These are phyloP conservation scores for Aporophyla lueneburgensis DNA, from an alignment of 2,888 invertebrate genomes.

Conservation along the genomic window DNA sequence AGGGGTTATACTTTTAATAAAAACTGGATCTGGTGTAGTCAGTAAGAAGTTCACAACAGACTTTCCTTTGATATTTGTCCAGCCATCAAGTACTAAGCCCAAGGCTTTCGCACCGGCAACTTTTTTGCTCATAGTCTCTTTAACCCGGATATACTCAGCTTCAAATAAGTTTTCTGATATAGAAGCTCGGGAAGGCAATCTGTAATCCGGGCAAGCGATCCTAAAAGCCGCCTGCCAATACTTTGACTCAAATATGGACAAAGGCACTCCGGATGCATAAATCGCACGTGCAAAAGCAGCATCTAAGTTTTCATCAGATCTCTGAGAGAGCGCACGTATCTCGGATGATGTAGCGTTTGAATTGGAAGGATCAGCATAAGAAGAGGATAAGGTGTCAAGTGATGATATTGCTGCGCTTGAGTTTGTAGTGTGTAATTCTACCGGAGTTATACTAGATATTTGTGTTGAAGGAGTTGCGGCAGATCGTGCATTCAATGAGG, in stretches of 20 bases:
- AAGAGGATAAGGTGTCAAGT: conserved; percentile 6
- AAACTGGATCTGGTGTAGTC: conserved; percentile 17
- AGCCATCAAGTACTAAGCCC: conserved; percentile 7
- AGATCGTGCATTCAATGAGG: conserved; percentile 14
- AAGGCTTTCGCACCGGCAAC: background rate
- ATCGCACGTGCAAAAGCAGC: conserved; percentile 12
- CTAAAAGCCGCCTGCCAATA: no score
- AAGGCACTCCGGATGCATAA: background rate
- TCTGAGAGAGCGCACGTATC: conserved; percentile 9
- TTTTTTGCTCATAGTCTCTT: background rate
- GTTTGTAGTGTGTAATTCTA: conserved; percentile 13
- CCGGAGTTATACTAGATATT: conserved; percentile 10
- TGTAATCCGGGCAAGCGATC: conserved; percentile 24
- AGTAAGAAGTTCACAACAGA: conserved; percentile 6
- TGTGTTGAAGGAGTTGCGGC: conserved; percentile 12
- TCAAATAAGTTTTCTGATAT: conserved; percentile 7
- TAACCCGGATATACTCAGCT: conserved; percentile 7
- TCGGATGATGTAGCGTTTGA: conserved; percentile 9
- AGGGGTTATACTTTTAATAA: conserved; percentile 13
- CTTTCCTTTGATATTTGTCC: conserved; percentile 7
- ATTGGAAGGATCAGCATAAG: conserved; percentile 8
- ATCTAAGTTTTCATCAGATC: conserved; percentile 8
- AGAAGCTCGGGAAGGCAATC: conserved; percentile 6
- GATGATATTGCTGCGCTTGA: conserved; percentile 12
- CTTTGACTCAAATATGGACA: no score